These are phyloP conservation scores for Hermodice carunculata DNA, from an alignment of 2,888 invertebrate species.

Conservation along the genomic window DNA sequence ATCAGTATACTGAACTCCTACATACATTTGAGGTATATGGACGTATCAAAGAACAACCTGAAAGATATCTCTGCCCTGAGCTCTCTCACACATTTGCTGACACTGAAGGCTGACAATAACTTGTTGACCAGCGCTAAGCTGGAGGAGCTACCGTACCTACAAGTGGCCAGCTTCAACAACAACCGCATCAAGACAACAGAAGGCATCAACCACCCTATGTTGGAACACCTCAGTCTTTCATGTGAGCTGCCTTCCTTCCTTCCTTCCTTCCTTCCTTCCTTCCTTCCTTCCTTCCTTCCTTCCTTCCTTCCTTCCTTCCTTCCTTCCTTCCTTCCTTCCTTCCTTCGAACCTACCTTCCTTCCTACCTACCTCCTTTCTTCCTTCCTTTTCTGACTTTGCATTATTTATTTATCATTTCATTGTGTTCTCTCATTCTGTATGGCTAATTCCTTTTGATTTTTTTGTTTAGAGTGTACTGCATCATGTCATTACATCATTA, in stretches of 20 bases:
- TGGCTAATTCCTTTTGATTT: no score
- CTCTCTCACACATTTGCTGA: slow-evolving; percentile 64
- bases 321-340: background rate
- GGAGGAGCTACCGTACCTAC: slow-evolving; percentile 67
- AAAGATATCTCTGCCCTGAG: slow-evolving; percentile 65
- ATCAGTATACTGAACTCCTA: slow-evolving; percentile 62
- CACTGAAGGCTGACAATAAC: slow-evolving; percentile 65
- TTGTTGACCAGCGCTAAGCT: slow-evolving; percentile 57
- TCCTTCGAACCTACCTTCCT: background rate
- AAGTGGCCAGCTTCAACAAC: slow-evolving; percentile 64
- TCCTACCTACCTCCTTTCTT: no score
- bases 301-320: background rate
- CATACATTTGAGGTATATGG: slow-evolving; percentile 68
- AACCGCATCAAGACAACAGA: slow-evolving; percentile 64
- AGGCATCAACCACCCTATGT: slow-evolving; percentile 67
- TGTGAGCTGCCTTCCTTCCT: slow-evolving; percentile 52
- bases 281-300: background rate
- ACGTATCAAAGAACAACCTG: slow-evolving; percentile 66
- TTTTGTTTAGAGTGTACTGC: no score
- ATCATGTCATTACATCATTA: no score
- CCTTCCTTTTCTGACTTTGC: no score
- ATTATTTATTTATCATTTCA: no score
- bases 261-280: background rate
- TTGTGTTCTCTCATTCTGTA: no score
- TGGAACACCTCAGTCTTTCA: slow-evolving; percentile 66